phyloP scores from a whole-genome alignment of 2,797 vertebrate genomes.

The Chromobotia macracanthus region DNA sequence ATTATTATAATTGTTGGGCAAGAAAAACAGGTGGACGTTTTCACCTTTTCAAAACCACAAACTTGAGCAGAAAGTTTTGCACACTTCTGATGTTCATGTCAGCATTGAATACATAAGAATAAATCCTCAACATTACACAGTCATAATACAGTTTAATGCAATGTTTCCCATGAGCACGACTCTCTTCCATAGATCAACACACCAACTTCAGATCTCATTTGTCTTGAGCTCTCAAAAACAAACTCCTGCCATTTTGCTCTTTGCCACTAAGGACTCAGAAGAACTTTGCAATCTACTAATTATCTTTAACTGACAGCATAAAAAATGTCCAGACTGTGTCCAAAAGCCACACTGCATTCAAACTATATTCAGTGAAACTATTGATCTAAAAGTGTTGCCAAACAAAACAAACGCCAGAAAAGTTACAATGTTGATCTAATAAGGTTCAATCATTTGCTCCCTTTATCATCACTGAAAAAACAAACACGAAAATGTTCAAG shows the following conservation, averaged over 20 bases:
- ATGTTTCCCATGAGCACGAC: too few species aligned
- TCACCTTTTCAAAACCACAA: slow-evolving; percentile 19
- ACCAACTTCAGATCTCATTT: slow-evolving; percentile 17
- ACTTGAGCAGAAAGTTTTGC: background rate
- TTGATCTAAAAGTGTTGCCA: too few species aligned
- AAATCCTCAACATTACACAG: slow-evolving; percentile 9
- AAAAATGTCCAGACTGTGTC: background rate
- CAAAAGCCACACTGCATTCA: too few species aligned
- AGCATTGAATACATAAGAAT: slow-evolving; percentile 38
- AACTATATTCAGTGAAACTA: too few species aligned
- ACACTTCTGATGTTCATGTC: too few species aligned
- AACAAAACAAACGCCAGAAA: slow-evolving; percentile 44
- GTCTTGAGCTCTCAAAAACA: too few species aligned
- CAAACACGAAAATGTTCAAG: too few species aligned
- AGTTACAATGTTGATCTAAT: slow-evolving; percentile 35
- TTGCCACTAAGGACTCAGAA: slow-evolving; percentile 1
- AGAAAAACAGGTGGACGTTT: slow-evolving; percentile 41
- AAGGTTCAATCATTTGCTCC: slow-evolving; percentile 39
- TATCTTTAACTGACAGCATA: slow-evolving; percentile 7
- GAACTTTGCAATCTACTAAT: slow-evolving; percentile 36
- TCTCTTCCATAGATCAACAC: too few species aligned
- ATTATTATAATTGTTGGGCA: slow-evolving; percentile 31
- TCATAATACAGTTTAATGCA: slow-evolving; percentile 1
- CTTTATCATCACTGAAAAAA: slow-evolving; percentile 34
- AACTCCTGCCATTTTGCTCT: slow-evolving; percentile 7